Conservation (phyloP, 2,113 vertebrate species). For the Paracanthobrama guichenoti region DNA sequence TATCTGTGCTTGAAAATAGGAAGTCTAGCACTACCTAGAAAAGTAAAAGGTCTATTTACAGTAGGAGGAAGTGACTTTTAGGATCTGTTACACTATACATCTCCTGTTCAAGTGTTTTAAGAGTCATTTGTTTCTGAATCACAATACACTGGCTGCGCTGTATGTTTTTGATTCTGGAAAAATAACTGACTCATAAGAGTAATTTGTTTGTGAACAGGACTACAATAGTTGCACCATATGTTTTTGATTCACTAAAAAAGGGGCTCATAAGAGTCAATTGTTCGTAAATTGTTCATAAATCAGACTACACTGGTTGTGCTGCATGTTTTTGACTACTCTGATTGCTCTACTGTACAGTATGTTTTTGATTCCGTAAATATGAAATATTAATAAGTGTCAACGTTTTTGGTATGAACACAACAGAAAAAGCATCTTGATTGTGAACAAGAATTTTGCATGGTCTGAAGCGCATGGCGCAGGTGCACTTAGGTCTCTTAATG, state of each 20-base stretch:
- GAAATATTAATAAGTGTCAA: not conserved
- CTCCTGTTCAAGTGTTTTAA: not conserved
- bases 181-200: not conserved
- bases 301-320: not conserved
- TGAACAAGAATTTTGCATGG: not conserved
- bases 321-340: not conserved
- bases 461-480: too few species aligned
- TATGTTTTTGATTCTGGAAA: not conserved
- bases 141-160: not conserved
- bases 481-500: too few species aligned
- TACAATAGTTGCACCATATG: not conserved
- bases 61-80: not conserved
- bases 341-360: too few species aligned
- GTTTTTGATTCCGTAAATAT: not conserved
- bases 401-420: not conserved
- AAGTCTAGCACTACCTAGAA: not conserved
- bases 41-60: not conserved
- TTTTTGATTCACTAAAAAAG: not conserved
- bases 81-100: not conserved
- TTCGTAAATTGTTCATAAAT: not conserved
- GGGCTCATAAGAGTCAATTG: not conserved
- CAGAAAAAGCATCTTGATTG: not conserved
- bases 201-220: not conserved
- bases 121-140: not conserved
- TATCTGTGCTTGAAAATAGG: not conserved